Conservation (phyloP, 2,888 invertebrate genomes). For the Latrodectus hesperus region DNA sequence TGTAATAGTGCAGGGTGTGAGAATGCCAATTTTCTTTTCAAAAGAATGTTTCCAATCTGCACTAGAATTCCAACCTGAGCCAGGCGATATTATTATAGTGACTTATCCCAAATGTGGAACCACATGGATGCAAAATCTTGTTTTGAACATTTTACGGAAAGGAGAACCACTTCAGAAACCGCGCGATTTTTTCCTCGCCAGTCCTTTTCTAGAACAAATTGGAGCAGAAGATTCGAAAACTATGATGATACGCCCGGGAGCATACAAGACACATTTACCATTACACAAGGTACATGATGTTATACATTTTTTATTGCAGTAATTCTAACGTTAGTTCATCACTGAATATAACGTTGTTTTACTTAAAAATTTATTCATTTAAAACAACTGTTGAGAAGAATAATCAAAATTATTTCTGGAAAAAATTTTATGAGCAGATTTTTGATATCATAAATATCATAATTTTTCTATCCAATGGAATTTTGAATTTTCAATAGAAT, state of each 20-base stretch:
- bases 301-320: too few relatives aligned
- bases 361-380: too few relatives aligned
- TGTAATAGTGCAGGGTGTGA: constrained; percentile 31
- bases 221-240: constrained; percentile 55
- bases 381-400: too few relatives aligned
- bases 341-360: too few relatives aligned
- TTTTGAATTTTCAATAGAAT: too few relatives aligned
- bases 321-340: too few relatives aligned
- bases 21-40: constrained; percentile 37
- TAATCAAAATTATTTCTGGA: too few relatives aligned
- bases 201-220: constrained; percentile 57
- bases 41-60: constrained; percentile 52
- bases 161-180: constrained; percentile 38
- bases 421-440: too few relatives aligned
- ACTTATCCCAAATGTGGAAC: constrained; percentile 70
- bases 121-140: constrained; percentile 67
- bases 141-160: constrained; percentile 56
- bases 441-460: too few relatives aligned
- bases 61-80: constrained; percentile 48
- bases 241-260: constrained; percentile 63
- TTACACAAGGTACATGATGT: constrained; percentile 42
- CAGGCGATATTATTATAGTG: constrained; percentile 56
- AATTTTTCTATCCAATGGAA: too few relatives aligned
- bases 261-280: constrained; percentile 73
- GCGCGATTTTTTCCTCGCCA: constrained; percentile 43